Base-by-base conservation (phyloP, 1,140 invertebrate genomes). In the Scaptomyza pallida region DNA sequence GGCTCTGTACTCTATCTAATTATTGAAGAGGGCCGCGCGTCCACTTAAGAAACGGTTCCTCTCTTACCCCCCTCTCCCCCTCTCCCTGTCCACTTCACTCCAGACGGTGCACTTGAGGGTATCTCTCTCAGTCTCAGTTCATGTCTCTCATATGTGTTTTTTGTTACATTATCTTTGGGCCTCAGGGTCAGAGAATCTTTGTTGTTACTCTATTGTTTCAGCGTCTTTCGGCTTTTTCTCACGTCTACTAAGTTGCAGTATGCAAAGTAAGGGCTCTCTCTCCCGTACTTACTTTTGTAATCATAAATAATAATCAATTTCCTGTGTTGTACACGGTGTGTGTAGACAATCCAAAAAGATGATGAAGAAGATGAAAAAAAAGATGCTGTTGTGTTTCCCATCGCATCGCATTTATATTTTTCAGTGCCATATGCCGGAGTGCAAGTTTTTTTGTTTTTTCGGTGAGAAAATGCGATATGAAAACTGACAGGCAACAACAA, bases 301-400 rank as follows among this genome's bases (percentile, higher is more conserved):
- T 88, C 82, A 89, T 88, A 88, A 88, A 88, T 88, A 88, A 88
- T 88, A 88, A 88, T 88, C 82, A 78, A 88, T 88, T 88, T 88
- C 82, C 82, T 88, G 82, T 78, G 57, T 44, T 41, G 59, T 1
- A 13, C 2, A 51, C 10, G 10, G 41, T 26, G 23, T 26, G 23
- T 26, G n/a, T n/a, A n/a, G n/a, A 26, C 5, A 23, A 23, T 2
- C n/a, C n/a, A n/a, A 23, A 23, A 23, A 23, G 21, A 23, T 4
- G 23, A 26, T 5, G 37, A 26, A 41, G 9, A 26, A 16, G 26
- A 26, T 13, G 23, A 35, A 16, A 35, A 30, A 75, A 78, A n/a
- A n/a, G n/a, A n/a, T n/a, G n/a, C n/a, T n/a, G n/a, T n/a, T 78
- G 75, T 82, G 82, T 88, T 88, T 88, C 82, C 75, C 82, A 88